These are phyloP conservation scores for Caenorhabditis sp. DNA, from an alignment of 2,888 invertebrate species.

Conservation along the genomic window DNA sequence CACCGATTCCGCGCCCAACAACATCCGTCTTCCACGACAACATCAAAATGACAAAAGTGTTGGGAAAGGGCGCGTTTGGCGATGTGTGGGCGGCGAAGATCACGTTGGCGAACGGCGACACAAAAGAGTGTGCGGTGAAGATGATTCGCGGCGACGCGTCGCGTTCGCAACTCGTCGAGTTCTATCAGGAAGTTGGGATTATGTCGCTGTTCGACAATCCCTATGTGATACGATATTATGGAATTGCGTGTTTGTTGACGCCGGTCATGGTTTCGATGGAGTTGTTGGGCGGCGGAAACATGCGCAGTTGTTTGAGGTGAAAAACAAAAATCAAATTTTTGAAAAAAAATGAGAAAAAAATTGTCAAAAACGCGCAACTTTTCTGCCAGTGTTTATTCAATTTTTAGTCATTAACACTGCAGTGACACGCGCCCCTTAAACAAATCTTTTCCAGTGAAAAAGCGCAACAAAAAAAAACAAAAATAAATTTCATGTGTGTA, in stretches of 20 bases:
- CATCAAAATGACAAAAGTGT: not conserved
- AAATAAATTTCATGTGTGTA: too few species aligned
- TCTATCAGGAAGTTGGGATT: not conserved
- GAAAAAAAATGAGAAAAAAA: too few species aligned
- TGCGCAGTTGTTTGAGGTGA: not conserved
- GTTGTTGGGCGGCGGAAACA: not conserved
- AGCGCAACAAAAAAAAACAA: too few species aligned
- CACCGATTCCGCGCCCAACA: not conserved
- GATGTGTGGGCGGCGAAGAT: not conserved
- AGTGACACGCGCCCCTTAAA: too few species aligned
- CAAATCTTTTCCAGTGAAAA: too few species aligned
- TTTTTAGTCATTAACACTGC: too few species aligned
- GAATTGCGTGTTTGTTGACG: not conserved
- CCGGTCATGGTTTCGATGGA: conserved; percentile 1
- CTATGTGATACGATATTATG: not conserved
- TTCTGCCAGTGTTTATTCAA: too few species aligned
- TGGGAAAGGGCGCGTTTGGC: conserved; percentile 2
- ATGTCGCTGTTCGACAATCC: not conserved
- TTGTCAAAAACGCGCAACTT: too few species aligned
- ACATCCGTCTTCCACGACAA: not conserved
- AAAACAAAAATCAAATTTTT: not conserved
- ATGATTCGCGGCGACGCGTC: not conserved
- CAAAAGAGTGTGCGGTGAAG: not conserved
- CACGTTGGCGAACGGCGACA: not conserved
- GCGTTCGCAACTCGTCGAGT: not conserved